Base-by-base conservation (phyloP, 1,140 invertebrate genomes). In the Zaprionus tsacasi region DNA sequence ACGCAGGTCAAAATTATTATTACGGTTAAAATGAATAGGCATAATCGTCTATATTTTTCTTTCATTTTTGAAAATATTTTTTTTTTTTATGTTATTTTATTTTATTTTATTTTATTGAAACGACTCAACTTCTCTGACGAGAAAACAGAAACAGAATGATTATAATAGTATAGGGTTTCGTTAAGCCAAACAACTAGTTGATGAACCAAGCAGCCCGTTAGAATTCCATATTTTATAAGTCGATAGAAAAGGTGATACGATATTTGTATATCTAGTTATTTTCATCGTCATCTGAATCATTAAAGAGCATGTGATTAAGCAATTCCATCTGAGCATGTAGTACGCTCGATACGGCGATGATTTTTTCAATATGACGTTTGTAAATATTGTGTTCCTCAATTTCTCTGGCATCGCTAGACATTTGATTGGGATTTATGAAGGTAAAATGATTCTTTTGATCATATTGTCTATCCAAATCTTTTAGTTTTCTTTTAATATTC, bases 291-390 rank as follows among this genome's bases (percentile, higher is more conserved):
- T 8, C 7, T 40, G 13, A 13, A n/a, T 40, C 4, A 40, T n/a
- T n/a, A 1, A 80, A 52, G 0, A 83, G 40, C 27, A 76, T 6
- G 0, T 78, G 63, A 6, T 87, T 69, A 8, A 82, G 38, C 3
- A 82, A 11, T 2, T 82, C 60, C 2, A 87, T 35, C 64, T 86
- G 82, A 0, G 71, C 38, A 4, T 52, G 35, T 27, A 87, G 36
- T 5, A 86, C 57, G 10, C 60, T 57, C 8, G 48, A 15, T 12
- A 82, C 8, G 5, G 40, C 52, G 10, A 58, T 65, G 1, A 72
- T 13, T 3, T 35, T 48, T n/a, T 58, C 50, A 1, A 86, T 38
- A 1, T 61, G 56, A 0, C 5, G 40, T 7, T n/a, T 54, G 33
- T 86, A 82, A 2, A 66, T 33, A 1, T 10, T 21, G 3, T 73